A percentile compares a stretch with the other conserved stretches of the same genome.
Evolutionary conservation across 2,888 invertebrate genomes (phyloP).

Genomic region (Drosophila helvetica): DNA sequence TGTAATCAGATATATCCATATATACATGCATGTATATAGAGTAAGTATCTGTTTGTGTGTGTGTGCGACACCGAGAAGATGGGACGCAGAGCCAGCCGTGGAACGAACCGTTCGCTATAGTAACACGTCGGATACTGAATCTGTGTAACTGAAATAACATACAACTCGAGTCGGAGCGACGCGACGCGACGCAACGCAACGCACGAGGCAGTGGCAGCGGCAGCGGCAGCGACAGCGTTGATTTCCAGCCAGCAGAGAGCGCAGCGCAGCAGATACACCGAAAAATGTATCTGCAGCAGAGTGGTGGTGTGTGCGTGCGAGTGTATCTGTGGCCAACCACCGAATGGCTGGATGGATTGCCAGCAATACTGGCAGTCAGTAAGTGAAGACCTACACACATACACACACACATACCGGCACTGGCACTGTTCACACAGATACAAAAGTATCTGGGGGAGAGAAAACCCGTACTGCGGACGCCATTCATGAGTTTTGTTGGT

Average conservation of each 20-base stretch:
- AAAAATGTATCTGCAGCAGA: constrained; percentile 21
- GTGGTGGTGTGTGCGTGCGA: constrained; percentile 11
- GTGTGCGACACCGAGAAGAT: not conserved
- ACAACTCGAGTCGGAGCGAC: constrained; percentile 80
- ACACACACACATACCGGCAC: constrained; percentile 16
- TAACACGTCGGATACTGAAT: constrained; percentile 84
- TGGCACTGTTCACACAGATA: constrained; percentile 6
- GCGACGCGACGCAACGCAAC: constrained; percentile 38
- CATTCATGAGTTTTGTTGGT: constrained; percentile 69
- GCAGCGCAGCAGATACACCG: not conserved
- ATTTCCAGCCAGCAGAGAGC: no score
- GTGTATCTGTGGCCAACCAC: constrained; percentile 57
- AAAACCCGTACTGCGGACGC: constrained; percentile 49
- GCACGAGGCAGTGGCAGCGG: constrained; percentile 20
- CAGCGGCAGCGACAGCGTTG: constrained; percentile 1
- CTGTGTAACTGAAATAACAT: constrained; percentile 84
- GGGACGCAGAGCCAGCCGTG: constrained; percentile 51
- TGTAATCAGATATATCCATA: constrained; percentile 23
- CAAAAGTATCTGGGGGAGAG: constrained; percentile 21
- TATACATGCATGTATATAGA: constrained; percentile 8
- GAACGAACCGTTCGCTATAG: constrained; percentile 82
- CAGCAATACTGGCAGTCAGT: constrained; percentile 68
- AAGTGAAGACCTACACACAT: constrained; percentile 72
- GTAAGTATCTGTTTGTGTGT: constrained; percentile 38
- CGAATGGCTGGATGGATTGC: constrained; percentile 39